These are phyloP conservation scores for Reinhardtius hippoglossoides DNA, from an alignment of 2,113 vertebrate species.

Conservation along the genomic window DNA sequence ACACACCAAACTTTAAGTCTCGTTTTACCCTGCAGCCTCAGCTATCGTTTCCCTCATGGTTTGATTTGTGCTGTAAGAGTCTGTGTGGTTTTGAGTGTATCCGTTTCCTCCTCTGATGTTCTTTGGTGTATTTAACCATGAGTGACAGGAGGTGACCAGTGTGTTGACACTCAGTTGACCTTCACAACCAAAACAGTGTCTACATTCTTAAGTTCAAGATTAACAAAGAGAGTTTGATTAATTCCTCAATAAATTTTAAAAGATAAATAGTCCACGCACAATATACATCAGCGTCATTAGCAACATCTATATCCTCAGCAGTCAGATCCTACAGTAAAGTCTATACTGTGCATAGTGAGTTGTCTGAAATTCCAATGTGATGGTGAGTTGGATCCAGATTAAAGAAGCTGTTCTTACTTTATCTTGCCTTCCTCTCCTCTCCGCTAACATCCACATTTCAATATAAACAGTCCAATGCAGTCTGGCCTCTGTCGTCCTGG, in stretches of 20 bases:
- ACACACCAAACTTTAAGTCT: not conserved
- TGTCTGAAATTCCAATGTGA: not conserved
- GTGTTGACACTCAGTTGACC: not conserved
- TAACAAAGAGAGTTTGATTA: slow-evolving; percentile 4
- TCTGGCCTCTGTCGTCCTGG: slow-evolving; percentile 25
- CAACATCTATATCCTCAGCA: not conserved
- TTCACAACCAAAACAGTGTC: not conserved
- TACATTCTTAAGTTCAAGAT: slow-evolving; percentile 2
- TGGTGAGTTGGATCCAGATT: not conserved
- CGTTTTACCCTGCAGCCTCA: no score
- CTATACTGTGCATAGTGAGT: not conserved
- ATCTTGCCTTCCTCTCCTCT: not conserved
- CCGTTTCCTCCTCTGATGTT: slow-evolving; percentile 12
- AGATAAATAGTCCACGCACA: not conserved
- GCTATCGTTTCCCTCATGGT: not conserved
- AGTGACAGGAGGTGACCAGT: not conserved
- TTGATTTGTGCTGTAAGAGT: slow-evolving; percentile 6
- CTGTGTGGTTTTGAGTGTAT: no score
- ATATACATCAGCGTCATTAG: not conserved
- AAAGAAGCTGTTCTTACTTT: not conserved
- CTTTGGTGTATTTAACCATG: slow-evolving; percentile 17
- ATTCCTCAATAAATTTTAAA: not conserved
- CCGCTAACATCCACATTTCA: slow-evolving; percentile 8
- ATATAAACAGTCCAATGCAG: slow-evolving; percentile 20
- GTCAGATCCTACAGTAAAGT: not conserved